Evolutionary conservation across 1,140 invertebrate species (phyloP), one percentile per base, ranked within the genome.

Genomic region (Brachionus rotundiformis): DNA sequence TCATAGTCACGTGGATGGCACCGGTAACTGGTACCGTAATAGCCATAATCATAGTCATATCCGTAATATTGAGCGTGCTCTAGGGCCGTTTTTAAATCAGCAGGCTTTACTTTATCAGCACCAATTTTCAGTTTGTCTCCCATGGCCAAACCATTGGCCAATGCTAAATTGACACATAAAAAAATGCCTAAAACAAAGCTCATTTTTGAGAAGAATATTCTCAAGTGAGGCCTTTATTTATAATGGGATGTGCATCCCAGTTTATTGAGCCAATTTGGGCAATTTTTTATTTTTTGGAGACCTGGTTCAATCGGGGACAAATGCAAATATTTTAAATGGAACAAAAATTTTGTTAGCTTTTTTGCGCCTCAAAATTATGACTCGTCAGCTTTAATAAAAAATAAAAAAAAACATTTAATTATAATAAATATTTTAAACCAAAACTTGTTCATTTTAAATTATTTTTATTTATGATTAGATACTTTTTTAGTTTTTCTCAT

Each of bases 41-140:
- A 19, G 8, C 63, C 63, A 68, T 68, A 68, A 23, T 68, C 63
- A 19, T 68, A 68, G 11, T 68, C 63, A 16, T 68, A 68, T 68
- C 63, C 63, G 29, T 63, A 63, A 63, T 63, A 63, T n/a, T 33
- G 25, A 29, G 4, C 63, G 19, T 68, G 13, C 2, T 36, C n/a
- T 3, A 36, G 7, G 3, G 29, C 29, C 29, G n/a, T 8, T 68
- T 68, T 68, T 8, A 68, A 36, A 68, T 68, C 2, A 0, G 4
- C 16, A 36, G 16, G 16, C 29, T 68, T 68, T 4, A 23, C 3
- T 68, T 68, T 39, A 16, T 16, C 16, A 54, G 47, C 19, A 54
- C n/a, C 19, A 23, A 6, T 54, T 19, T 1, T 54, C 6, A 54
- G 47, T 0, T 2, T 54, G 5, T 54, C 19, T 19, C 23, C 47